A percentile compares a stretch with the other conserved stretches of the same genome.
These are phyloP conservation scores for Platyscapa corneri DNA, from an alignment of 1,140 invertebrate genomes.

Conservation along the genomic window DNA sequence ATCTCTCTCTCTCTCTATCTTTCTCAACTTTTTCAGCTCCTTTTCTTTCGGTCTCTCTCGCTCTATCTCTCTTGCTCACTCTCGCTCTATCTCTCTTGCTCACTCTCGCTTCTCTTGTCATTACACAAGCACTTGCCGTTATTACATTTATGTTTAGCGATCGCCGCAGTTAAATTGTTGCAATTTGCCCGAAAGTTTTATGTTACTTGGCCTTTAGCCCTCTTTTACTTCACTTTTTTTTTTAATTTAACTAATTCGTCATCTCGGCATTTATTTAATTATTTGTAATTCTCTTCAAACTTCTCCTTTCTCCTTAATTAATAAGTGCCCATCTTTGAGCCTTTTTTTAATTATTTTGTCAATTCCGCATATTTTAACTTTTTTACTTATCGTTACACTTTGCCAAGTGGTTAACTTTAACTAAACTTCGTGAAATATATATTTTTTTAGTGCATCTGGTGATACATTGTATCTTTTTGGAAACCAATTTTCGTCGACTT, in stretches of 20 bases:
- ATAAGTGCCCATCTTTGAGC: conserved; percentile 33
- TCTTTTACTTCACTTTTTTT: background rate
- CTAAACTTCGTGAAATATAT: background rate
- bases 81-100: background rate
- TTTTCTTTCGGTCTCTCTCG: background rate
- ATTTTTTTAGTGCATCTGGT: background rate
- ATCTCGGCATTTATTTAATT: conserved; percentile 43
- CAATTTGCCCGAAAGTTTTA: conserved; percentile 48
- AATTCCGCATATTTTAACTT: background rate
- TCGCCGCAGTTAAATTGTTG: conserved; percentile 35
- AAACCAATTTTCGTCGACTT: background rate
- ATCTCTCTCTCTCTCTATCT: background rate
- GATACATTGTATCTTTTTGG: background rate
- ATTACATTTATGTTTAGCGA: conserved; percentile 43
- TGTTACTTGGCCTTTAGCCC: conserved; percentile 8
- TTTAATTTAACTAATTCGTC: conserved; percentile 42
- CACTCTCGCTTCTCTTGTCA: conserved; percentile 10
- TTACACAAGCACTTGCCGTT: conserved; percentile 48
- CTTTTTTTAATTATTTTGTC: conserved; percentile 25
- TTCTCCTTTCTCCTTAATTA: conserved; percentile 35
- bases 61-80: background rate
- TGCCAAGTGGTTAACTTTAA: background rate
- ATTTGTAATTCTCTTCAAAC: conserved; percentile 14
- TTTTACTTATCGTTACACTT: background rate
- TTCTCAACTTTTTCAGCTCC: background rate